Base-by-base conservation (phyloP, 2,888 invertebrate genomes). In the Aphrophora alni region DNA sequence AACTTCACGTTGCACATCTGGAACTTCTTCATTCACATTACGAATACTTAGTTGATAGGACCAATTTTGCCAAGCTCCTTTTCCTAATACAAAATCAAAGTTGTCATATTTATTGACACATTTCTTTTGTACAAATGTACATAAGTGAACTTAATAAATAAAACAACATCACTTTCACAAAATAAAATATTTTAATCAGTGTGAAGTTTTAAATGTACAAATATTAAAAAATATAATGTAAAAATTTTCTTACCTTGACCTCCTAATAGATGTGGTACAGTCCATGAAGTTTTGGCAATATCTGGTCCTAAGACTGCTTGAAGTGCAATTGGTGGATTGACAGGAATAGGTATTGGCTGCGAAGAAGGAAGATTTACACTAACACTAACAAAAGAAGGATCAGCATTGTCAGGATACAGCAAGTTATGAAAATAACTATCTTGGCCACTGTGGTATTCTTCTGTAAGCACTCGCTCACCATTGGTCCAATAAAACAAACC, bases 401-500 rank as follows among this genome's bases (percentile, higher is more conserved):
- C 89, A 27, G 88, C 86, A 86, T 86, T 27, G 78, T 90, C 90
- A 4, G 93, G 93, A 86, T 93, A 94, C 71, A 92, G 78, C 7
- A 84, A 91, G 87, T 95, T 96, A 86, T 96, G 95, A 86, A 93
- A 95, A 86, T 94, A 96, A 86, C 91, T 92, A 83, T 94, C 90
- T 77, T 91, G 91, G 71, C 90, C 90, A 0, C 90, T 89, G 86
- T 93, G 94, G 87, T 94, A 95, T 86, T 95, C 96, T 88, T 97
- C 97, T 17, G 92, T 92, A 72, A 94, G 90, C 83, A 96, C 92
- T 86, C 93, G 92, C 77, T 91, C 90, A 0, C 95, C 95, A 86
- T 95, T 94, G 0, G 95, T 96, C 96, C 97, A 97, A 87, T 95
- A 96, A 87, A 97, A 96, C 14, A 94, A 90, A 8, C 94, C 94